Evolutionary conservation across 2,888 invertebrate genomes (phyloP).

Genomic region (Drosophila meridionalis): DNA sequence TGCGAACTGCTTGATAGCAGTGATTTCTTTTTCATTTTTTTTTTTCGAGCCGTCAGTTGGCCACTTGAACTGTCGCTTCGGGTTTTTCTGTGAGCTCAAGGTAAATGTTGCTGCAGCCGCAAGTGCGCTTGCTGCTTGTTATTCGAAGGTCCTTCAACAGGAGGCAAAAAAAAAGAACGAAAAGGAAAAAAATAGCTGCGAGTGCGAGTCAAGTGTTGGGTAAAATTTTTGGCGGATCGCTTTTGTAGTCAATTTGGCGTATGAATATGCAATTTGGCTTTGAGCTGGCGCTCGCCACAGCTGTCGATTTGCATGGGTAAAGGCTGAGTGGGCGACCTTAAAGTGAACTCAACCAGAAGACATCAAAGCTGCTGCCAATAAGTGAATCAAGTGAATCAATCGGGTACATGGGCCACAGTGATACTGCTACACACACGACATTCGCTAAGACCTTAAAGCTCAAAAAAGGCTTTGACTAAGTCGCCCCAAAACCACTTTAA

Average conservation of each 20-base stretch:
- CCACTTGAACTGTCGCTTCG: constrained; percentile 34
- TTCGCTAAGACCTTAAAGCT: not conserved
- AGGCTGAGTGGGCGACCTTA: constrained; percentile 5
- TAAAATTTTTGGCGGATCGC: constrained; percentile 27
- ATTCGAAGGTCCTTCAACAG: constrained; percentile 21
- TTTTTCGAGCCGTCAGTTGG: constrained; percentile 25
- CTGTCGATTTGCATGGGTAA: constrained; percentile 33
- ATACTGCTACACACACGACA: not conserved
- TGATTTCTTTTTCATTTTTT: constrained; percentile 3
- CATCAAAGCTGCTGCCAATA: constrained; percentile 32
- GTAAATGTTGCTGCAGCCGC: constrained; percentile 30
- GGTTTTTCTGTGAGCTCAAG: constrained; percentile 33
- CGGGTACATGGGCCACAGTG: not conserved
- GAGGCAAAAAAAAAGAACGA: not conserved
- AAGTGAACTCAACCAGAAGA: constrained; percentile 6
- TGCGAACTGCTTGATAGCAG: constrained; percentile 9
- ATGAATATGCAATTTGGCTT: constrained; percentile 66
- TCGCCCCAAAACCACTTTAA: constrained; percentile 14
- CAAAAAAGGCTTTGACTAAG: not conserved
- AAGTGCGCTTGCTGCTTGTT: constrained; percentile 26
- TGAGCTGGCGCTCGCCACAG: constrained; percentile 4
- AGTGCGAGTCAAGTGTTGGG: constrained; percentile 34
- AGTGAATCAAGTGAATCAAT: constrained; percentile 43
- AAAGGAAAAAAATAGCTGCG: not conserved
- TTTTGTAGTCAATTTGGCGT: constrained; percentile 52